Evolutionary conservation across 2,888 invertebrate genomes (phyloP), one percentile per base, ranked within the genome.

Genomic region (Hybos culiciformis): DNA sequence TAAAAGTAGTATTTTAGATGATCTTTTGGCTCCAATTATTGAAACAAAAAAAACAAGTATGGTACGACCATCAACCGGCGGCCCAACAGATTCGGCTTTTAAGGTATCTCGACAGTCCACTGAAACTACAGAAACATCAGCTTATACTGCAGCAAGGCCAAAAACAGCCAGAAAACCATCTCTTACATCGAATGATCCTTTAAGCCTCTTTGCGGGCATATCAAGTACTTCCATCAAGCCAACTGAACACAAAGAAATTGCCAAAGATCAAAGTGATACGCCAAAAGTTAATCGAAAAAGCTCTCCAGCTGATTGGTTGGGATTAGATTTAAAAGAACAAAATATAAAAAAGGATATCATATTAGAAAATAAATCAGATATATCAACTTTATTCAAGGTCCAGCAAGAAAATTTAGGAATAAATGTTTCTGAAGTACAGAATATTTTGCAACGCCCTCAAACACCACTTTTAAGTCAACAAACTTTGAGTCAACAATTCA

Each of bases 51-150:
- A 57, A 4, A 56, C 60, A 1, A 47, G 54, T 0, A 40, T 47
- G 2, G 21, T 47, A 7, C 47, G 49, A 36, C 45, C 47, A 17
- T 48, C 45, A n/a, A 51, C 54, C 3, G 49, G 49, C 12, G 45
- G 50, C 3, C 50, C 48, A 24, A 49, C 45, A 9, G 46, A 37
- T 0, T 39, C 47, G 7, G 17, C 43, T 0, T 50, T 46, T 1
- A 55, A 54, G 0, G 57, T 65, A 46, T 64, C 66, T 2, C 56
- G 66, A 1, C 66, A 65, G 45, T 63, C 63, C 1, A 64, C 65
- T 1, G 65, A 65, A 21, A 63, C 62, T 1, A 63, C 63, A 3
- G 66, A 67, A 3, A 62, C 57, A 37, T 57, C 60, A 1, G 37
- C 14, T 17, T 46, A 46, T 24, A 40, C 44, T 20, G 54, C 55